phyloP scores from a whole-genome alignment of 1,140 invertebrate species.

The Bombus fervidus region DNA sequence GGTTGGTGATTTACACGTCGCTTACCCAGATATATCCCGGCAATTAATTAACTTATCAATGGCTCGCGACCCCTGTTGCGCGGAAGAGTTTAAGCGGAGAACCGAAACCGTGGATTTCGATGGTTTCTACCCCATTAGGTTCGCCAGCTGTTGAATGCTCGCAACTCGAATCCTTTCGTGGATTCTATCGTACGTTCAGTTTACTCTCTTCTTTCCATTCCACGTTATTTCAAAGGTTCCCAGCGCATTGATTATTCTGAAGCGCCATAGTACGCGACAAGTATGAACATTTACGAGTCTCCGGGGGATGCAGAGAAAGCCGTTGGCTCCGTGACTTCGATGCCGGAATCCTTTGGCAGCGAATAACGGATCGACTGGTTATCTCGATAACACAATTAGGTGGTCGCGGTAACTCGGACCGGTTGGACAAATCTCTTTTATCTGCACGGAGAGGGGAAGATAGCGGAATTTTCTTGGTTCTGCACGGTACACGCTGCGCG shows the following conservation, averaged over 20 bases:
- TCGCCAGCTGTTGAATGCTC: neutral
- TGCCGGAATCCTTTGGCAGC: conserved; percentile 19
- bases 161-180: neutral
- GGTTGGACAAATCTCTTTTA: conserved; percentile 78
- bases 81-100: neutral
- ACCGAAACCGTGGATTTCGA: neutral
- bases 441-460: conserved; percentile 64
- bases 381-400: conserved; percentile 77
- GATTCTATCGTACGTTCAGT: neutral
- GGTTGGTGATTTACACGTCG: conserved; percentile 51
- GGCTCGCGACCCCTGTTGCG: neutral
- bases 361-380: conserved; percentile 69
- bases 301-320: neutral
- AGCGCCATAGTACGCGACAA: neutral
- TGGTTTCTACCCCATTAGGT: neutral
- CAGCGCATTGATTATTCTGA: conserved; percentile 20
- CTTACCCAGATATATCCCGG: neutral
- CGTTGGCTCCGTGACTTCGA: conserved; percentile 3
- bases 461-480: conserved; percentile 74
- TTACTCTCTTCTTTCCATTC: neutral
- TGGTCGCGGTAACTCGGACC: conserved; percentile 53
- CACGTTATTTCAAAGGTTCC: neutral
- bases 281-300: conserved; percentile 31
- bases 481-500: neutral
- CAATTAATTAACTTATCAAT: conserved; percentile 56